Conservation (phyloP, 2,888 invertebrate species). For the Tinea semifulvella region DNA sequence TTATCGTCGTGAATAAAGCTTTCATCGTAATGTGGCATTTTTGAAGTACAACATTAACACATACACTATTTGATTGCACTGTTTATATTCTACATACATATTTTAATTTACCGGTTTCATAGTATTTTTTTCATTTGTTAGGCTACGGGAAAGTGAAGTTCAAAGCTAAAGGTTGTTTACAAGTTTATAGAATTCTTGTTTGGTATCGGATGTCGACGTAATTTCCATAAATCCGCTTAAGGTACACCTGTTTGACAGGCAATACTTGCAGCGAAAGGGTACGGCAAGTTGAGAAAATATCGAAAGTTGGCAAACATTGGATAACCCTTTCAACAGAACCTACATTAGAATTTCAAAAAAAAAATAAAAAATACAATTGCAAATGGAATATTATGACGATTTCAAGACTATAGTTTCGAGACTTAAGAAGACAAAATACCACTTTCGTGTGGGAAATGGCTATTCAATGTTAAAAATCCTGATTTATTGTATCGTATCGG, state of each 20-base stretch:
- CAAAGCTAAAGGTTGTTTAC: not conserved
- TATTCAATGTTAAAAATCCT: no score
- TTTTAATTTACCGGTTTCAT: not conserved
- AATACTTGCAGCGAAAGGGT: slow-evolving; percentile 35
- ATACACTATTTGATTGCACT: slow-evolving; percentile 4
- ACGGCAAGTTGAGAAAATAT: slow-evolving; percentile 48
- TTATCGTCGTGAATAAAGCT: slow-evolving; percentile 59
- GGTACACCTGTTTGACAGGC: slow-evolving; percentile 11
- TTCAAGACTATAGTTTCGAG: no score
- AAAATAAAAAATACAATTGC: no score
- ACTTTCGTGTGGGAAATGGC: no score
- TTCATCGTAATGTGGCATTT: slow-evolving; percentile 63
- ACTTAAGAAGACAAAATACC: no score
- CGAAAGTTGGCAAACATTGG: slow-evolving; percentile 34
- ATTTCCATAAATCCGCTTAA: slow-evolving; percentile 26
- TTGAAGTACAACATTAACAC: slow-evolving; percentile 18
- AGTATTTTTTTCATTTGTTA: not conserved
- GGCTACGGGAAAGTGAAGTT: slow-evolving; percentile 8
- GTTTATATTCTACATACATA: not conserved
- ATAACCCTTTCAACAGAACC: no score
- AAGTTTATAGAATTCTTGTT: slow-evolving; percentile 7
- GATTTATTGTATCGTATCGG: no score
- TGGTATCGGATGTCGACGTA: slow-evolving; percentile 16
- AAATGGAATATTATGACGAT: no score
- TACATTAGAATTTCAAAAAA: no score